These are phyloP conservation scores for Bimastos eiseni DNA, from an alignment of 2,888 invertebrate species.

Conservation along the genomic window DNA sequence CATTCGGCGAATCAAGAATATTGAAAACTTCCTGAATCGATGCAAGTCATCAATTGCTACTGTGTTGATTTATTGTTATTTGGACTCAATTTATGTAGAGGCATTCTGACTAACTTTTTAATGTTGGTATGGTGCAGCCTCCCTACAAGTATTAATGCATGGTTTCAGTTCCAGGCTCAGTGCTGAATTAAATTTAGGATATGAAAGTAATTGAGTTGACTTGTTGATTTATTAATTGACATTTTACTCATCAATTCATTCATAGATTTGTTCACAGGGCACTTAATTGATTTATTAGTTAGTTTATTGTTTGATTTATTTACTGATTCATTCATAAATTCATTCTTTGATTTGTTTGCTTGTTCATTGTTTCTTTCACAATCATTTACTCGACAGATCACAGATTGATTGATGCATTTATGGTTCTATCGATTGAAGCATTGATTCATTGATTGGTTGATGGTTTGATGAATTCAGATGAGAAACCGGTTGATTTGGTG, in stretches of 20 bases:
- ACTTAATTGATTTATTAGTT: not conserved
- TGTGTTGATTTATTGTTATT: not conserved
- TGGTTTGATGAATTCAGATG: slow-evolving; percentile 3
- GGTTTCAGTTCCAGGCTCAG: no score
- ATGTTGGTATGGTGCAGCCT: not conserved
- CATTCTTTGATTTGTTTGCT: no score
- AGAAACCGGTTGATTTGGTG: slow-evolving; percentile 76
- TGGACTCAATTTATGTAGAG: not conserved
- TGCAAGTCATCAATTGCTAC: slow-evolving; percentile 72
- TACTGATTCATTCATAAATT: no score
- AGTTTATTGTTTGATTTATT: not conserved
- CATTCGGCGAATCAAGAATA: slow-evolving; percentile 91
- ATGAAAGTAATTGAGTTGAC: no score
- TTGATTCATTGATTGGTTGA: not conserved
- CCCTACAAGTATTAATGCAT: no score
- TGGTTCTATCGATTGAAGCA: not conserved
- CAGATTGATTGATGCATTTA: not conserved
- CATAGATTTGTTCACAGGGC: not conserved
- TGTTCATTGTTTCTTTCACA: no score
- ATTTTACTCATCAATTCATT: not conserved
- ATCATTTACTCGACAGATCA: not conserved
- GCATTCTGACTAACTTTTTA: not conserved
- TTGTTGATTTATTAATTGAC: no score
- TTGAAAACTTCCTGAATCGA: slow-evolving; percentile 92
- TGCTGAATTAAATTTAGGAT: no score